Evolutionary conservation across 1,140 invertebrate species (phyloP).

Genomic region (Colletes gigas): DNA sequence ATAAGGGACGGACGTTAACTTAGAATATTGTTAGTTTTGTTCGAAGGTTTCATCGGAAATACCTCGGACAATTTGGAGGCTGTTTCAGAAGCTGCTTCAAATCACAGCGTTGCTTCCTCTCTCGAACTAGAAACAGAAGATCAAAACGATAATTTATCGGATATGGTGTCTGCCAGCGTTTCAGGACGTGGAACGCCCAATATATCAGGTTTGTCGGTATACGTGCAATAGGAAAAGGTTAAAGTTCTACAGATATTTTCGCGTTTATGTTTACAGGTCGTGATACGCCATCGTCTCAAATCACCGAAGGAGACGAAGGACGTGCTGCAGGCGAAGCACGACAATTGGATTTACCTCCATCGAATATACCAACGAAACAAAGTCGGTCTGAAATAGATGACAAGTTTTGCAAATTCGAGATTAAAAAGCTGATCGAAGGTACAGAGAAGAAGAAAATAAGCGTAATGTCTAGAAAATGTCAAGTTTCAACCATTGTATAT

Average conservation of each 20-base stretch:
- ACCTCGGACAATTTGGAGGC: slow-evolving; percentile 96
- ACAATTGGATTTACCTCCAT: slow-evolving; percentile 81
- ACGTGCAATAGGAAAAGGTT: neutral
- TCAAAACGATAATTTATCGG: slow-evolving; percentile 96
- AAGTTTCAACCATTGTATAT: neutral
- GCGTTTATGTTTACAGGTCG: slow-evolving; percentile 83
- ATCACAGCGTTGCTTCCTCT: slow-evolving; percentile 96
- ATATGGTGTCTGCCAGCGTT: slow-evolving; percentile 96
- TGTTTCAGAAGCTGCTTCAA: slow-evolving; percentile 96
- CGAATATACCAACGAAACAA: slow-evolving; percentile 87
- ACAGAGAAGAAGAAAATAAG: neutral
- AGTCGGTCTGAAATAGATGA: slow-evolving; percentile 96
- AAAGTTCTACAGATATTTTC: neutral
- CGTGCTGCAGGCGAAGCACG: slow-evolving; percentile 78
- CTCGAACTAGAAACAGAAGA: slow-evolving; percentile 92
- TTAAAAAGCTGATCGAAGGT: slow-evolving; percentile 92
- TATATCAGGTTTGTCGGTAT: slow-evolving; percentile 89
- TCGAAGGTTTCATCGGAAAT: slow-evolving; percentile 88
- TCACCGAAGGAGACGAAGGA: slow-evolving; percentile 89
- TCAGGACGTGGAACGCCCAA: slow-evolving; percentile 94
- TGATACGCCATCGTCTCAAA: slow-evolving; percentile 96
- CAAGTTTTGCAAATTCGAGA: slow-evolving; percentile 99
- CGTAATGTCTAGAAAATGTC: neutral
- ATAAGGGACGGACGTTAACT: slow-evolving; percentile 15
- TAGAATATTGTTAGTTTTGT: slow-evolving; percentile 71